Evolutionary conservation across 1,140 invertebrate genomes (phyloP), one percentile per base, ranked within the genome.

Genomic region (Drosophila willistoni): DNA sequence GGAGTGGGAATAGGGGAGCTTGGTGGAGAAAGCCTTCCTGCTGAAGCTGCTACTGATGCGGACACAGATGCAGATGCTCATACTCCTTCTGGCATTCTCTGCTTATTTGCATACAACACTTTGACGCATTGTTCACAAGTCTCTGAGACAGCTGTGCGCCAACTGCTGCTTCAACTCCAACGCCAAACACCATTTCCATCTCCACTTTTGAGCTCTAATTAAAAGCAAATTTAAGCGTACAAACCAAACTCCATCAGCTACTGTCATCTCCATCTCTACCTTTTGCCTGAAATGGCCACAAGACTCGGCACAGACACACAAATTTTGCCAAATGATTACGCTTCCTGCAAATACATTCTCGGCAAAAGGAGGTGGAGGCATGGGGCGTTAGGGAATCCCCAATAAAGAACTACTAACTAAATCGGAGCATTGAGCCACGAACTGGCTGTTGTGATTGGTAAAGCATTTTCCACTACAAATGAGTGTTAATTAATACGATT

Each of bases 181-280:
- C 25, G 29, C 22, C 51, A 17, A 13, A 12, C 29, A 33, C 25
- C 25, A 22, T 36, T 42, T 29, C 44, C 29, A 25, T 14, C 51
- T 34, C 22, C 62, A 34, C 47, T 56, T 44, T 77, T 59, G 65
- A 61, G 66, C 78, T 74, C 78, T 83, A 83, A 83, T 83, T 83
- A 83, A 83, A 83, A 83, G 78, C 80, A 83, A 83, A 81, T 83
- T 83, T 78, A 81, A 83, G 78, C 71, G 72, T 70, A 68, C 78
- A n/a, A n/a, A 70, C 47, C 42, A 36, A 73, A 63, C 67, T 12
- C 19, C 14, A 61, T 51, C 44, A 44, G 14, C 44, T 10, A 10
- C 29, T 10, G 3, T 12, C 13, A 60, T 22, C n/a, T 36, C 55
- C 33, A 17, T 19, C 36, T 36, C 29, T 29, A 29, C 29, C 34